Evolutionary conservation across 2,888 invertebrate genomes (phyloP).

Genomic region (Hirtodrosophila alboralis): DNA sequence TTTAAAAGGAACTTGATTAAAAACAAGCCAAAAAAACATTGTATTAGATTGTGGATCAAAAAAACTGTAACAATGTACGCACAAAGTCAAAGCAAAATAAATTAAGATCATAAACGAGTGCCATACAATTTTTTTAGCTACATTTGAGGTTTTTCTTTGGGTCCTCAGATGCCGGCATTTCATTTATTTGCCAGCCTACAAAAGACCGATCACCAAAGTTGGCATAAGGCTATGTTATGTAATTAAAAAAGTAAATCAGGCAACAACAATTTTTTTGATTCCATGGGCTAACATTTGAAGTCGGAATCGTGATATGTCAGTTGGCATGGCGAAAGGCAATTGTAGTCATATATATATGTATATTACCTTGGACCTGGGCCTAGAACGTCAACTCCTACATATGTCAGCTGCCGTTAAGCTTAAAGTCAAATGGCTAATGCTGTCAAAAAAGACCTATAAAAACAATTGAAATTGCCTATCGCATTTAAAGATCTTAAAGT

Average conservation of each 20-base stretch:
- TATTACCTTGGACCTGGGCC: slow-evolving; percentile 43
- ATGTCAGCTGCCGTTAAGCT: slow-evolving; percentile 17
- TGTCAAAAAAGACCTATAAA: slow-evolving; percentile 1
- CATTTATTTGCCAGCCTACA: slow-evolving; percentile 7
- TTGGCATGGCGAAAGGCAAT: slow-evolving; percentile 42
- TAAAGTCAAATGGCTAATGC: slow-evolving; percentile 13
- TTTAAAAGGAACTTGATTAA: slow-evolving; percentile 2
- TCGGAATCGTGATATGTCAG: slow-evolving; percentile 53
- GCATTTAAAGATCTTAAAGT: too few species aligned
- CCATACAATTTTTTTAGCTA: slow-evolving; percentile 1
- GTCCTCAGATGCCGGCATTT: not conserved
- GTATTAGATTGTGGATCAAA: slow-evolving; percentile 5
- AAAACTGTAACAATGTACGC: slow-evolving; percentile 7
- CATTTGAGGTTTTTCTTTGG: slow-evolving; percentile 18
- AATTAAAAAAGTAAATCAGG: slow-evolving; percentile 48
- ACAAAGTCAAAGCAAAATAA: slow-evolving; percentile 13
- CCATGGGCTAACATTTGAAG: slow-evolving; percentile 11
- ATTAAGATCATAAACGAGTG: slow-evolving; percentile 2
- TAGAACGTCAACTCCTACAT: slow-evolving; percentile 36
- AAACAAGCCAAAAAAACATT: slow-evolving; percentile 7
- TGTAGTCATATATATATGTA: slow-evolving; percentile 6
- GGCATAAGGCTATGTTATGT: slow-evolving; percentile 19
- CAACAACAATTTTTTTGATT: slow-evolving; percentile 15
- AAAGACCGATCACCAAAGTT: slow-evolving; percentile 2
- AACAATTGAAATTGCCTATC: not conserved